Conservation (phyloP, 1,140 invertebrate genomes). For the Drosophila auraria region DNA sequence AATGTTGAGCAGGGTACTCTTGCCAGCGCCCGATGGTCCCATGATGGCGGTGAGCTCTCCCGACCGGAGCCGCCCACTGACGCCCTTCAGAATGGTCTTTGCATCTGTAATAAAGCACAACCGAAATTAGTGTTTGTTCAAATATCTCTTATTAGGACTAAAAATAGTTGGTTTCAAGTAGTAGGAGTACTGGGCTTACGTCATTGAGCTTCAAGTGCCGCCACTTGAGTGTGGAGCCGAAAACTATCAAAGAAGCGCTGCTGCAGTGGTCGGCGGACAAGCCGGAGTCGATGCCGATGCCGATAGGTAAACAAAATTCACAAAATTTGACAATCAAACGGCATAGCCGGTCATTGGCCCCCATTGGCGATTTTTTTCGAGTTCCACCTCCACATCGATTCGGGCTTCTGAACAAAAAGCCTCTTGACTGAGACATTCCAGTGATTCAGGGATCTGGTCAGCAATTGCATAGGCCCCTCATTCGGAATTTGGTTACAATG, state of each 20-base stretch:
- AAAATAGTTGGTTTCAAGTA: constrained; percentile 18
- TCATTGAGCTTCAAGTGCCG: constrained; percentile 24
- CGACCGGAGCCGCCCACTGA: constrained; percentile 92
- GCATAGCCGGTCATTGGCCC: constrained; percentile 48
- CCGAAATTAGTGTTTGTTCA: constrained; percentile 14
- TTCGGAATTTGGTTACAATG: not conserved
- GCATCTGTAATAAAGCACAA: constrained; percentile 87
- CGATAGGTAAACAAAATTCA: constrained; percentile 38
- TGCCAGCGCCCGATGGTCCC: constrained; percentile 96
- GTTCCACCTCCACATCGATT: constrained; percentile 10
- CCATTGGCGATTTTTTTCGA: constrained; percentile 12
- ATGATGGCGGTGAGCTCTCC: constrained; percentile 96
- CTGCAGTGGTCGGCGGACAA: constrained; percentile 15
- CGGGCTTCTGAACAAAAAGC: not conserved
- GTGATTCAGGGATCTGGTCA: not conserved
- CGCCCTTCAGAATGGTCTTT: constrained; percentile 93
- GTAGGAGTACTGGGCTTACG: constrained; percentile 1
- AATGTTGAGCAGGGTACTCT: constrained; percentile 95
- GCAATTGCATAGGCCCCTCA: not conserved
- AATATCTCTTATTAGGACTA: constrained; percentile 13
- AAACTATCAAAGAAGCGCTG: constrained; percentile 19
- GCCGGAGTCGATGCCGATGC: constrained; percentile 9
- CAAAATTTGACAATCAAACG: constrained; percentile 33
- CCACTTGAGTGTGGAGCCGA: not conserved
- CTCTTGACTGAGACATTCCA: not conserved